phyloP scores from a whole-genome alignment of 2,113 vertebrate species.

The Myodes glareolus region DNA sequence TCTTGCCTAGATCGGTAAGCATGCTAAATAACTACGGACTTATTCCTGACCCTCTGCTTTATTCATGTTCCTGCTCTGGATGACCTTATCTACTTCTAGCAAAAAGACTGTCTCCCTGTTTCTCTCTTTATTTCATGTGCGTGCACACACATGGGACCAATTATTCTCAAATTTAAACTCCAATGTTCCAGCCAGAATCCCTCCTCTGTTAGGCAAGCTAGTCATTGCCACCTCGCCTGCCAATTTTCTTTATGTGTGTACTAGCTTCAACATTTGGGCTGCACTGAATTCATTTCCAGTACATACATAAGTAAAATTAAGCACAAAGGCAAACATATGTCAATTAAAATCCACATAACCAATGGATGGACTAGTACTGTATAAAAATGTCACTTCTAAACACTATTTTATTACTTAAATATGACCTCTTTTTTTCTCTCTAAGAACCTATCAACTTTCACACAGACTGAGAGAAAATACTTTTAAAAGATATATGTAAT shows the following conservation, averaged over 20 bases:
- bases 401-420: not conserved
- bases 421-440: not conserved
- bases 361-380: not conserved
- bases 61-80: not conserved
- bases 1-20: not conserved
- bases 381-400: not conserved
- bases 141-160: not conserved
- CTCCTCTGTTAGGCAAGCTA: not conserved
- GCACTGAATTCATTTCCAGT: conserved; percentile 26
- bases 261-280: conserved; percentile 9
- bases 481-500: not conserved
- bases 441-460: not conserved
- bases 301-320: not conserved
- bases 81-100: not conserved
- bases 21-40: not conserved
- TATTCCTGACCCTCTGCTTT: not conserved
- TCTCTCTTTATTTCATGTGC: not conserved
- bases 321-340: not conserved
- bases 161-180: not conserved
- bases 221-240: not conserved
- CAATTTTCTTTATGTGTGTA: not conserved
- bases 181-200: not conserved
- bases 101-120: not conserved
- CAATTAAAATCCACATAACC: not conserved
- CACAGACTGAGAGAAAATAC: not conserved